Percentiles rank a stretch among this genome's conserved stretches.
These are phyloP conservation scores for Lycocorax pyrrhopterus DNA, from an alignment of 2,113 vertebrate species.

Conservation along the genomic window DNA sequence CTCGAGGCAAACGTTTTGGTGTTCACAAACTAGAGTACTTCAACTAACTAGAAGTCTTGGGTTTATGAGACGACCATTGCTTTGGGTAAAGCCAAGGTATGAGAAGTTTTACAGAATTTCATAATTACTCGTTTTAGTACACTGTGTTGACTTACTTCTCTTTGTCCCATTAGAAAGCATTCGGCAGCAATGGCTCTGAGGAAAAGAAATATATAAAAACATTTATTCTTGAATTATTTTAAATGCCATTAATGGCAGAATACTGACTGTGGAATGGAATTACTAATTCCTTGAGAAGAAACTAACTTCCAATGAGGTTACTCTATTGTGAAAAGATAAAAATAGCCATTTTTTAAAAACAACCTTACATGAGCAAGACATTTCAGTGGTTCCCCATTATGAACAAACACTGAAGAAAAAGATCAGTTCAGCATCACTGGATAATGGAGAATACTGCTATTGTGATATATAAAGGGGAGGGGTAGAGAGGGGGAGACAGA, in stretches of 20 bases:
- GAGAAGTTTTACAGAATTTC: background rate
- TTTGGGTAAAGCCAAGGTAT: background rate
- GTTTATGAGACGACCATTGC: background rate
- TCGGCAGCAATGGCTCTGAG: slow-evolving; percentile 91
- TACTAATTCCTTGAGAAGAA: slow-evolving; percentile 73
- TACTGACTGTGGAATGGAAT: slow-evolving; percentile 73
- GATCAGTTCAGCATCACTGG: slow-evolving; percentile 73
- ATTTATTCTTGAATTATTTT: slow-evolving; percentile 69
- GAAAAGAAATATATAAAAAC: slow-evolving; percentile 76
- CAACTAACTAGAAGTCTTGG: background rate
- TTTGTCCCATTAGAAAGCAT: slow-evolving; percentile 83
- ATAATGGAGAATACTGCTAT: slow-evolving; percentile 68
- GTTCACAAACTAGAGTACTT: background rate
- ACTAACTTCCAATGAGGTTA: slow-evolving; percentile 74
- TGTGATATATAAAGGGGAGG: slow-evolving; percentile 68
- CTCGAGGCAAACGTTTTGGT: background rate
- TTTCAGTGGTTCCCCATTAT: slow-evolving; percentile 72
- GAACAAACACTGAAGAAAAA: slow-evolving; percentile 73
- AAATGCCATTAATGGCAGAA: slow-evolving; percentile 64
- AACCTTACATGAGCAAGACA: slow-evolving; percentile 73
- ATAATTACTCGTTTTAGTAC: background rate
- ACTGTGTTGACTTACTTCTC: slow-evolving; percentile 84
- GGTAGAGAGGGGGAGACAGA: slow-evolving; percentile 67
- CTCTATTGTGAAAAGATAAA: slow-evolving; percentile 74
- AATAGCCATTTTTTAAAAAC: slow-evolving; percentile 76